Base-by-base conservation (phyloP, 1,140 invertebrate species). In the Amyelois transitella region DNA sequence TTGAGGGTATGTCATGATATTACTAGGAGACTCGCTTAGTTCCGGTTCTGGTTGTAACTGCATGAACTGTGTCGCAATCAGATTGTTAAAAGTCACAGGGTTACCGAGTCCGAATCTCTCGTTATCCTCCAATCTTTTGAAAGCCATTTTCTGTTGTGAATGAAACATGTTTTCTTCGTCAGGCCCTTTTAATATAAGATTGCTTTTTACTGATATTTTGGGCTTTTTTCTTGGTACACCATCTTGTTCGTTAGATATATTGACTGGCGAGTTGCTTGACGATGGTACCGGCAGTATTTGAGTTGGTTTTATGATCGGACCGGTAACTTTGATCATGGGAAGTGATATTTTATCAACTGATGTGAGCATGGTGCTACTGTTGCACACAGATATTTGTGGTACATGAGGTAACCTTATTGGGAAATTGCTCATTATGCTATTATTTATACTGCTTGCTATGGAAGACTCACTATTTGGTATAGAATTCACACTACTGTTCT, bases 181-280 rank as follows among this genome's bases (percentile, higher is more conserved):
- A 10, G 88, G 86, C 0, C 86, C 88, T 71, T 89, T 89, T 6
- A 89, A 55, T 55, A 89, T 86, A 21, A 89, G 58, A 62, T 89
- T 89, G 52, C 88, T 89, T 66, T 89, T 89, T 0, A 89, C 88
- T 4, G 86, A 89, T 72, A 89, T 89, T 62, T 89, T 89, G 0
- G 88, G 83, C 47, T 89, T 89, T 55, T 89, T 89, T 47, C 86
- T 75, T 0, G 86, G 82, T 18, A 65, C 62, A 1, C 81, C 81
- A 2, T 84, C 81, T 7, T 55, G 60, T 38, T 88, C 83, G 12
- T 57, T 66, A 0, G 64, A 60, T 19, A 75, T 74, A 53, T 78
- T 76, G 1, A 86, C 73, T 2, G 84, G 84, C 6, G 84, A 88
- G 44, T 83, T 80, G 55, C 81, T 82, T 0, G 72, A 82, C 0